These are phyloP conservation scores for Pogonognathellus flavescens DNA, from an alignment of 1,140 invertebrate species.

Conservation along the genomic window DNA sequence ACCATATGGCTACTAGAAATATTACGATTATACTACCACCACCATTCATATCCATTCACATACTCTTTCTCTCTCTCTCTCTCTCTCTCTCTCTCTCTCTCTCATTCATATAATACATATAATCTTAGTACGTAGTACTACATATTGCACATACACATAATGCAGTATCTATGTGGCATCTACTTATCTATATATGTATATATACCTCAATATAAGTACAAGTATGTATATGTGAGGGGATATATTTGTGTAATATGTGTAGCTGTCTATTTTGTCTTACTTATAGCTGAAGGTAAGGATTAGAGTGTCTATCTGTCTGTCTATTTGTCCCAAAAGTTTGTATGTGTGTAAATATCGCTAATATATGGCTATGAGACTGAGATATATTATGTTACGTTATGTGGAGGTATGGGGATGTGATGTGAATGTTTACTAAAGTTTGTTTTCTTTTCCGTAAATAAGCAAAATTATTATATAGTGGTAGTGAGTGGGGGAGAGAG, in stretches of 20 bases:
- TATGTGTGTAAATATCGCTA: background rate
- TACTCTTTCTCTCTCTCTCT: constrained; percentile 2
- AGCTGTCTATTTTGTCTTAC: background rate
- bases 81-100: background rate
- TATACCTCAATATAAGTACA: no score
- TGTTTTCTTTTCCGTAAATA: background rate
- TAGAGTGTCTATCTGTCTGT: background rate
- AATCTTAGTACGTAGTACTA: background rate
- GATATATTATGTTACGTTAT: background rate
- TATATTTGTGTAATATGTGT: background rate
- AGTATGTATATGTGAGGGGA: no score
- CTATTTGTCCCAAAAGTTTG: background rate
- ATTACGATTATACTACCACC: no score
- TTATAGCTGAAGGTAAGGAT: background rate
- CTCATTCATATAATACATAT: background rate
- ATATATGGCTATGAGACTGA: background rate
- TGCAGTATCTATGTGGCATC: no score
- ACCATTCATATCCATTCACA: background rate
- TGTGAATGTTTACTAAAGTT: constrained; percentile 18
- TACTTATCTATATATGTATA: no score
- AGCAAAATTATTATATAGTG: no score
- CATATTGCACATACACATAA: no score
- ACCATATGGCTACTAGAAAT: background rate
- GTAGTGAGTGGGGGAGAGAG: no score
- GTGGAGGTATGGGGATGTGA: background rate